phyloP scores from a whole-genome alignment of 92 coral and sea anemone species.

The Micromussa lordhowensis region DNA sequence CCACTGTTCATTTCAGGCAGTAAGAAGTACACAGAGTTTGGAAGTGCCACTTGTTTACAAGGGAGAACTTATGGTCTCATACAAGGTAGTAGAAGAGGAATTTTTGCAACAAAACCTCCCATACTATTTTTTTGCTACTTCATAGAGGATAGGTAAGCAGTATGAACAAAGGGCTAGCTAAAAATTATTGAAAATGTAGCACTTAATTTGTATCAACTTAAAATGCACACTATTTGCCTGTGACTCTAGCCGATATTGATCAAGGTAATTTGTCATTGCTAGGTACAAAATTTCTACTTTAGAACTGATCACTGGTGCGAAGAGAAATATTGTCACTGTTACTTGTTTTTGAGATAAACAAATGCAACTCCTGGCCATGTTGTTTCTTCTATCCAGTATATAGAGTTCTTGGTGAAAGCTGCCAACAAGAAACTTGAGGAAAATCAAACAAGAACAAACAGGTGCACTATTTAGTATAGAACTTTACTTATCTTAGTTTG shows the following conservation, averaged over 20 bases:
- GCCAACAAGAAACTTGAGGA: slow-evolving; percentile 80
- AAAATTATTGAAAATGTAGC: no score
- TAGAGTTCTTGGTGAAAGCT: slow-evolving; percentile 61
- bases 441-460: slow-evolving; percentile 67
- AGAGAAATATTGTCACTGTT: no score
- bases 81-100: slow-evolving; percentile 44
- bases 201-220: no score
- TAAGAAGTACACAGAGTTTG: slow-evolving; percentile 79
- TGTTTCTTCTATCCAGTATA: slow-evolving; percentile 47
- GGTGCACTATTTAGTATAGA: slow-evolving; percentile 31
- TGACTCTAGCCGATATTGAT: not conserved
- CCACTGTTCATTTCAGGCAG: slow-evolving; percentile 47
- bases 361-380: not conserved
- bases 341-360: no score
- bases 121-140: not conserved
- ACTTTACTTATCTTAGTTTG: no score
- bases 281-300: no score
- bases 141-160: not conserved
- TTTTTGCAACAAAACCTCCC: not conserved
- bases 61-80: slow-evolving; percentile 71
- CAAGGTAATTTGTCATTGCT: no score
- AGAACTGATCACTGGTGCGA: no score
- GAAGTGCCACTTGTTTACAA: slow-evolving; percentile 77
- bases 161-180: not conserved
- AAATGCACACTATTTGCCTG: not conserved